Evolutionary conservation across 2,797 vertebrate genomes (phyloP).

Genomic region (Hafferia zeledoni): DNA sequence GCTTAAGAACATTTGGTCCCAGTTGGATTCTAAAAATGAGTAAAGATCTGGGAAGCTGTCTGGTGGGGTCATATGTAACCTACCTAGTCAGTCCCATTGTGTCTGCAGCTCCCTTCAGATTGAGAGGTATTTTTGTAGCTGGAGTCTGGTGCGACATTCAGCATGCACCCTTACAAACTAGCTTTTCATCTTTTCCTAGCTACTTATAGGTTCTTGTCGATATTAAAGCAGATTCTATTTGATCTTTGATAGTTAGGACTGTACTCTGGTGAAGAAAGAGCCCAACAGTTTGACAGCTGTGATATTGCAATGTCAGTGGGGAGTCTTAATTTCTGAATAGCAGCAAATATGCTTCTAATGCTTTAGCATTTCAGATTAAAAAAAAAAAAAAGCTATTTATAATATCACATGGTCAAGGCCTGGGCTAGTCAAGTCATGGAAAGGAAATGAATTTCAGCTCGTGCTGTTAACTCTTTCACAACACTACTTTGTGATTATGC

Average conservation of each 20-base stretch:
- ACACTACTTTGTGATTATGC: neutral
- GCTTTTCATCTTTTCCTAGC: neutral
- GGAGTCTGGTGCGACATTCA: neutral
- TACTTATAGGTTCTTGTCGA: neutral
- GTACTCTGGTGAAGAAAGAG: neutral
- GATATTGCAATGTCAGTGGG: neutral
- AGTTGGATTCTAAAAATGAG: slow-evolving; percentile 56
- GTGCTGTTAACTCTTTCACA: neutral
- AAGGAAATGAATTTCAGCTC: neutral
- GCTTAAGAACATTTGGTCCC: slow-evolving; percentile 63
- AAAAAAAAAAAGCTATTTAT: neutral
- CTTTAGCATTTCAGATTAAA: neutral
- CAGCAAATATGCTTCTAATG: neutral
- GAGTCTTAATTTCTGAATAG: neutral
- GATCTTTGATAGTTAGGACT: neutral
- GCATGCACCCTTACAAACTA: neutral
- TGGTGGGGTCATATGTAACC: slow-evolving; percentile 22
- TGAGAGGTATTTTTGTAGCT: neutral
- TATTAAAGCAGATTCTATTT: neutral
- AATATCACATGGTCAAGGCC: neutral
- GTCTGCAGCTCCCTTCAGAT: neutral
- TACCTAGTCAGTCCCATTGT: neutral
- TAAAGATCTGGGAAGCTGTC: slow-evolving; percentile 33
- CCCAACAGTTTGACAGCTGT: neutral
- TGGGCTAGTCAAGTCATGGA: neutral